These are phyloP conservation scores for Geodia barretti DNA, from an alignment of 37 sponge, comb jelly and placozoan genomes.

Conservation along the genomic window DNA sequence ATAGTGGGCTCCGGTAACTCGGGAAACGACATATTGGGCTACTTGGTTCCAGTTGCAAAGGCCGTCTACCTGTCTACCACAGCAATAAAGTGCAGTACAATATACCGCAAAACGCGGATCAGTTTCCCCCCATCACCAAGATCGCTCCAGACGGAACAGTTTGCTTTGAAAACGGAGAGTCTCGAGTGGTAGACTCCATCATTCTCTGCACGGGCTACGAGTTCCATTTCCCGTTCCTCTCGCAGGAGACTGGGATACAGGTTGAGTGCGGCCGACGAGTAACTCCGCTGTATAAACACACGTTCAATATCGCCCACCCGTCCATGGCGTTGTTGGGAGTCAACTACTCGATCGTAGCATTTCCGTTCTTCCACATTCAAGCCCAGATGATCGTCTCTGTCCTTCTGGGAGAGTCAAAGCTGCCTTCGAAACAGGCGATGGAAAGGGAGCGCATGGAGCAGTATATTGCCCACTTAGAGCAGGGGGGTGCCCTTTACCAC, in stretches of 20 bases:
- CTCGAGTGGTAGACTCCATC: constrained; percentile 37
- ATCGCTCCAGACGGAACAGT: constrained; percentile 31
- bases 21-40: constrained; percentile 68
- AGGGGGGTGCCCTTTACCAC: constrained; percentile 19
- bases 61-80: constrained; percentile 37
- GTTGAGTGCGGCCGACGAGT: constrained; percentile 40
- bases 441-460: constrained; percentile 17
- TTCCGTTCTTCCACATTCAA: constrained; percentile 55
- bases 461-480: constrained; percentile 31
- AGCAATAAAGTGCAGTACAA: background rate
- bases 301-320: constrained; percentile 62
- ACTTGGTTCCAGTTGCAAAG: constrained; percentile 39
- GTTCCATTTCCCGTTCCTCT: constrained; percentile 72
- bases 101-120: constrained; percentile 54
- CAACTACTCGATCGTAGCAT: constrained; percentile 18
- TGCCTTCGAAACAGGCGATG: constrained; percentile 74
- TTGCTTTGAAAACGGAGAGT: constrained; percentile 25
- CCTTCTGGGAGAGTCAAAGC: constrained; percentile 34
- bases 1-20: constrained; percentile 71
- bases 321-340: constrained; percentile 75
- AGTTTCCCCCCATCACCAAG: constrained; percentile 21
- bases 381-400: constrained; percentile 52
- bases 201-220: constrained; percentile 78
- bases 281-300: constrained; percentile 74
- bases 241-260: constrained; percentile 40